phyloP scores from a whole-genome alignment of 2,888 invertebrate genomes.

The Zaprionus obscuricornis region DNA sequence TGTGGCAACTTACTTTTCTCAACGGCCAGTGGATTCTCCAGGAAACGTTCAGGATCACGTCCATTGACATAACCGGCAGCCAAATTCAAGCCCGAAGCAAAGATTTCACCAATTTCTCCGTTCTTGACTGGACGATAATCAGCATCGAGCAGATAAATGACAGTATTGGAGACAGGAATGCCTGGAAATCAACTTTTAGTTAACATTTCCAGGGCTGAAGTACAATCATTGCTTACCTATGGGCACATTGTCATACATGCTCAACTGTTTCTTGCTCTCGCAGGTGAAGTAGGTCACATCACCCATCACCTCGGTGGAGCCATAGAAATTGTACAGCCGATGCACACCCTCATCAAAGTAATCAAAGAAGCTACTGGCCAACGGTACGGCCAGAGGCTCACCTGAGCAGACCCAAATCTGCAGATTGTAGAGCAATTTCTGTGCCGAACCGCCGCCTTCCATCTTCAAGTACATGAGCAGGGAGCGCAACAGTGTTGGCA shows the following conservation, averaged over 20 bases:
- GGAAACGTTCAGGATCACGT: conserved; percentile 89
- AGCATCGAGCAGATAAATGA: conserved; percentile 90
- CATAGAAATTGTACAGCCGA: conserved; percentile 93
- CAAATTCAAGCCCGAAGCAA: conserved; percentile 91
- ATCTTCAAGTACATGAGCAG: conserved; percentile 90
- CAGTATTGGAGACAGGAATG: conserved; percentile 90
- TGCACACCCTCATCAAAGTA: conserved; percentile 88
- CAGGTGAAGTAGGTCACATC: conserved; percentile 92
- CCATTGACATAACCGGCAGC: conserved; percentile 92
- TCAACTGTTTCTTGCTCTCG: conserved; percentile 86
- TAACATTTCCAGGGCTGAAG: too few species aligned
- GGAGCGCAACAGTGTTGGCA: conserved; percentile 92
- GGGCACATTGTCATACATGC: conserved; percentile 88
- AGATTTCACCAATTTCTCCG: conserved; percentile 91
- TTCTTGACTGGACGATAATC: conserved; percentile 89
- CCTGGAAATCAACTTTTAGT: too few species aligned
- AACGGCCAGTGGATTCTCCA: conserved; percentile 89
- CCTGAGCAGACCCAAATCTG: conserved; percentile 95
- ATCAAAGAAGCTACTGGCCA: conserved; percentile 90
- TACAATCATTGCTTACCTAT: conserved; percentile 86
- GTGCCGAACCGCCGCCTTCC: conserved; percentile 80
- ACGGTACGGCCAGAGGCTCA: conserved; percentile 89
- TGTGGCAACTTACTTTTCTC: conserved; percentile 84
- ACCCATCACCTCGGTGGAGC: conserved; percentile 96
- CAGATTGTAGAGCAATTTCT: conserved; percentile 85